A percentile compares a stretch with the other conserved stretches of the same genome.
These are phyloP conservation scores for Volucella inflata DNA, from an alignment of 2,888 invertebrate species.

Conservation along the genomic window DNA sequence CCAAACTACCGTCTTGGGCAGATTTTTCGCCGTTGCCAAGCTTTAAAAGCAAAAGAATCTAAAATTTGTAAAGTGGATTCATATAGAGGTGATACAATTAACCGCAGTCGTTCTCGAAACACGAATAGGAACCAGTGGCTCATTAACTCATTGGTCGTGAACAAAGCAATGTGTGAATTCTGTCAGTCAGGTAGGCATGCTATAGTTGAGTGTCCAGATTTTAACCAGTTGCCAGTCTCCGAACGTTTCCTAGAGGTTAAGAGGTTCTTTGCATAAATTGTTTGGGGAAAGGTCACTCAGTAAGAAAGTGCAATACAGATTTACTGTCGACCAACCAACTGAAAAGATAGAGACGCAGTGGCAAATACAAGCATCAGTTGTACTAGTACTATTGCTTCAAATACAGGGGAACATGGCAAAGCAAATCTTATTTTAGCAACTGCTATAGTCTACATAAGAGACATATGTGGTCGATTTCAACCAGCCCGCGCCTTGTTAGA, in stretches of 20 bases:
- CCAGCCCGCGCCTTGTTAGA: slow-evolving; percentile 17
- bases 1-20: not conserved
- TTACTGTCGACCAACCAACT: not conserved
- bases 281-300: slow-evolving; percentile 11
- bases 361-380: slow-evolving; percentile 6
- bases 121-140: not conserved
- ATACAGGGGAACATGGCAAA: not conserved
- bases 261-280: slow-evolving; percentile 10
- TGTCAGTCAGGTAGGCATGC: slow-evolving; percentile 1
- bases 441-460: too few relatives aligned
- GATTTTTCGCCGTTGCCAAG: slow-evolving; percentile 7
- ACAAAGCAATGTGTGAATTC: slow-evolving; percentile 18
- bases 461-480: slow-evolving; percentile 13
- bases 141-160: too few relatives aligned
- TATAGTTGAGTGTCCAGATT: slow-evolving; percentile 10
- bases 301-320: slow-evolving; percentile 26
- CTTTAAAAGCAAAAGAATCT: slow-evolving; percentile 1
- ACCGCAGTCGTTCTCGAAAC: not conserved
- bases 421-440: slow-evolving; percentile 16
- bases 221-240: slow-evolving; percentile 6
- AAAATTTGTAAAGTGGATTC: not conserved
- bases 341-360: not conserved
- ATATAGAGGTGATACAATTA: not conserved
- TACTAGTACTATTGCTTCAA: not conserved
- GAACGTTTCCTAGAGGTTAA: slow-evolving; percentile 16